A percentile compares a stretch with the other conserved stretches of the same genome.
Conservation (phyloP, 2,888 invertebrate genomes). For the Plagodis dolabraria region DNA sequence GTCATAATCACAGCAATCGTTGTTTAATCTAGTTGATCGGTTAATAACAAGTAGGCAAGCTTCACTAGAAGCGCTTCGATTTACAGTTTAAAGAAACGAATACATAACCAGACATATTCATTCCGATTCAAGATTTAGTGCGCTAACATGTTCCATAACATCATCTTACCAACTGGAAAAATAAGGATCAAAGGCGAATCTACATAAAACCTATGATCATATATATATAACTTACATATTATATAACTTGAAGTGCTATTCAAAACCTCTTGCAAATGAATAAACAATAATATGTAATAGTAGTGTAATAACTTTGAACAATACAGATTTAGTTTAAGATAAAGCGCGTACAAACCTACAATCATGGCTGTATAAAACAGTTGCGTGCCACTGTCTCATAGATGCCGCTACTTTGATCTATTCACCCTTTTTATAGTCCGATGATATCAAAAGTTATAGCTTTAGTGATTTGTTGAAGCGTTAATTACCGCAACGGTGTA, state of each 20-base stretch:
- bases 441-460: slow-evolving; percentile 62
- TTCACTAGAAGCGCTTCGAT: too few species aligned
- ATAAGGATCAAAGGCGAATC: too few species aligned
- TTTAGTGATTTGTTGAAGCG: slow-evolving; percentile 75
- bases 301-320: slow-evolving; percentile 16
- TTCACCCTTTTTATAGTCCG: slow-evolving; percentile 45
- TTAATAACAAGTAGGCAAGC: too few species aligned
- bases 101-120: too few species aligned
- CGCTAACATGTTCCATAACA: too few species aligned
- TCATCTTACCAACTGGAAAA: too few species aligned
- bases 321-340: slow-evolving; percentile 38
- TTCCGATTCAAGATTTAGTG: too few species aligned
- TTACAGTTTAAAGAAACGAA: too few species aligned
- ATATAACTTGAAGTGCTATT: not conserved
- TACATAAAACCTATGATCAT: too few species aligned
- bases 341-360: slow-evolving; percentile 31
- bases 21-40: too few species aligned
- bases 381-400: slow-evolving; percentile 57
- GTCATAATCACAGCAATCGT: too few species aligned
- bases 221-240: not conserved
- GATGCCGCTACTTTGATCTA: slow-evolving; percentile 55
- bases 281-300: not conserved
- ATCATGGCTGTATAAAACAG: slow-evolving; percentile 44
- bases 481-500: slow-evolving; percentile 71
- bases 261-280: not conserved